Evolutionary conservation across 2,113 vertebrate genomes (phyloP), one percentile per base, ranked within the genome.

Genomic region (Centropus unirufus): DNA sequence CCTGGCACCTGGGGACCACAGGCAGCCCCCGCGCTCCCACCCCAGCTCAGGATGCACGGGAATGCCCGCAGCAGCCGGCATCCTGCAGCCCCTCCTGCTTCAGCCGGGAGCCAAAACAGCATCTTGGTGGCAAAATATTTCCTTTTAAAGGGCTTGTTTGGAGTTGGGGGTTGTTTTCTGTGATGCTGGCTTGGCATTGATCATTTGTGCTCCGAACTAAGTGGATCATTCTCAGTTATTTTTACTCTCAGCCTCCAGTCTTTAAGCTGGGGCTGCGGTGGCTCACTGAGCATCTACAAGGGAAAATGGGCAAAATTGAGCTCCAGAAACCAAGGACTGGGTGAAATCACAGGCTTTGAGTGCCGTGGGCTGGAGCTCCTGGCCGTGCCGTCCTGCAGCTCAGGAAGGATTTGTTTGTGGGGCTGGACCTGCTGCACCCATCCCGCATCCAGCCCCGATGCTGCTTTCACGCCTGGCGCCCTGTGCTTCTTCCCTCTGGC

Each of bases 101-200:
- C 79, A 67, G 8, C 6, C 0, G 32, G 61, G 66, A 72, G 86
- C 73, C 30, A 49, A 39, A 72, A 63, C n/a, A 2, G 46, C 22
- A 1, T 73, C 73, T 84, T 4, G 14, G 70, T 12, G 70, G 67
- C 78, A 69, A 78, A 87, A 79, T 49, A 36, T 49, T 94, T 36
- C 78, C 87, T 87, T 92, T 74, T 26, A 76, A 91, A 96, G 85
- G 63, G 47, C 42, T 83, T 23, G 63, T 44, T 93, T 90, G 74
- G 58, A 54, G 36, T 26, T 54, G 70, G 47, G 34, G 1, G 16
- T n/a, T 16, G 26, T 77, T 70, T 79, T 18, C 46, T 46, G 77
- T 30, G 1, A 3, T 47, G 40, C 89, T 34, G 10, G 46, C 69
- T 72, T 24, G 70, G 70, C 68, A 17, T 32, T 6, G 59, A 85